Percentiles rank a stretch among this genome's conserved stretches.
These are phyloP conservation scores for Orius laevigatus DNA, from an alignment of 1,140 invertebrate species.

Conservation along the genomic window DNA sequence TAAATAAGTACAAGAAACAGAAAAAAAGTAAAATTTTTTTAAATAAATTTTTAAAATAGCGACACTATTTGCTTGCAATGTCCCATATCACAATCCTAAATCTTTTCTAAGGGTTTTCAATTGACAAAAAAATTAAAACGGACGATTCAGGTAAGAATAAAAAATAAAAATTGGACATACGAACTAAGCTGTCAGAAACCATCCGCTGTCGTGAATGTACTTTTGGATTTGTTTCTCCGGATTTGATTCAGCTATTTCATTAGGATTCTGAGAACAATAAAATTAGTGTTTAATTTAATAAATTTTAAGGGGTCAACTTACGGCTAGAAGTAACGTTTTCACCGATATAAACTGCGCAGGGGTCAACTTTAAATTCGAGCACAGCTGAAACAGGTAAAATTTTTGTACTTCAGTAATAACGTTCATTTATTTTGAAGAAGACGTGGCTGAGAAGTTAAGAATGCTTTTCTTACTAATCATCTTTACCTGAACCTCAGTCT, in stretches of 20 bases:
- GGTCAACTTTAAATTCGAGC: conserved; percentile 32
- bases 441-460: not conserved
- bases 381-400: conserved; percentile 29
- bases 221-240: conserved; percentile 13
- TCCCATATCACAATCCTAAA: no score
- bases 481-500: conserved; percentile 28
- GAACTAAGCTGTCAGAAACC: no score
- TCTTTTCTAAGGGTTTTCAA: no score
- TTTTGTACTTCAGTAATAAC: conserved; percentile 9
- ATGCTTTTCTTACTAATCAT: not conserved
- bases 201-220: conserved; percentile 1
- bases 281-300: not conserved
- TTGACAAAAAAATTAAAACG: no score
- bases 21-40: no score
- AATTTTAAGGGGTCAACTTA: conserved; percentile 20
- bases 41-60: no score
- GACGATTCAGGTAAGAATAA: no score
- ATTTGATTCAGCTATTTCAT: not conserved
- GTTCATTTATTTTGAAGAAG: not conserved
- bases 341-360: conserved; percentile 38
- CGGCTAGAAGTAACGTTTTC: conserved; percentile 33
- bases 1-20: no score
- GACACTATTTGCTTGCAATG: no score
- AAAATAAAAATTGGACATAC: no score
- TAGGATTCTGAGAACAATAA: conserved; percentile 9